Conservation (phyloP, 1,140 invertebrate species). For the Globodera rostochiensis region DNA sequence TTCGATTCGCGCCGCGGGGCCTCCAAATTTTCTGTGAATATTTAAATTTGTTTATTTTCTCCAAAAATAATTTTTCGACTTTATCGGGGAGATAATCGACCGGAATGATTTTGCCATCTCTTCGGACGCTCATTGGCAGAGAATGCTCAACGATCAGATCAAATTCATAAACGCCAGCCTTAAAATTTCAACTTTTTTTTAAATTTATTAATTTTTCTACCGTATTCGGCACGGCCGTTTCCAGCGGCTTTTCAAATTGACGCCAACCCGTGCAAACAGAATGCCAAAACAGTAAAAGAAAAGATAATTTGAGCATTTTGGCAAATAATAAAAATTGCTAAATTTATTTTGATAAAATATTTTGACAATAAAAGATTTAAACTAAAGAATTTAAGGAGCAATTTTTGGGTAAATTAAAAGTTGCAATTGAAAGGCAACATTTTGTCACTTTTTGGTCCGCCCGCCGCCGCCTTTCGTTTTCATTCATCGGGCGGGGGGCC, state of each 20-base stretch:
- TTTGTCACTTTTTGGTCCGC: too few species aligned
- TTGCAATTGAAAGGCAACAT: too few species aligned
- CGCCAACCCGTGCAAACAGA: neutral
- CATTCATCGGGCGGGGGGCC: too few species aligned
- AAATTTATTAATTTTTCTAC: neutral
- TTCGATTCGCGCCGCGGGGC: neutral
- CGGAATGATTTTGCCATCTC: neutral
- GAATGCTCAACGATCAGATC: slow-evolving; percentile 41
- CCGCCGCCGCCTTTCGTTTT: too few species aligned
- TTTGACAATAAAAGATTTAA: too few species aligned
- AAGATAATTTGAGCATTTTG: too few species aligned
- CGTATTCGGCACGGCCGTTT: neutral
- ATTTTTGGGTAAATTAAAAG: too few species aligned
- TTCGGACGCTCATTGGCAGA: slow-evolving; percentile 43
- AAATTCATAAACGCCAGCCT: slow-evolving; percentile 57
- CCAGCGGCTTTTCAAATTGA: neutral
- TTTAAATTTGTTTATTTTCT: neutral
- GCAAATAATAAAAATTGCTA: too few species aligned
- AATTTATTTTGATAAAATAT: too few species aligned
- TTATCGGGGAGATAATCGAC: neutral
- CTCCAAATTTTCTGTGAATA: neutral
- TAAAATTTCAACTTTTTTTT: neutral
- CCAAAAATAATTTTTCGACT: neutral
- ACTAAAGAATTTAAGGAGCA: too few species aligned
- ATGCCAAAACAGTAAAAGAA: too few species aligned